Conservation (phyloP, 92 coral and sea anemone genomes). For the Anthopleura xanthogrammica region DNA sequence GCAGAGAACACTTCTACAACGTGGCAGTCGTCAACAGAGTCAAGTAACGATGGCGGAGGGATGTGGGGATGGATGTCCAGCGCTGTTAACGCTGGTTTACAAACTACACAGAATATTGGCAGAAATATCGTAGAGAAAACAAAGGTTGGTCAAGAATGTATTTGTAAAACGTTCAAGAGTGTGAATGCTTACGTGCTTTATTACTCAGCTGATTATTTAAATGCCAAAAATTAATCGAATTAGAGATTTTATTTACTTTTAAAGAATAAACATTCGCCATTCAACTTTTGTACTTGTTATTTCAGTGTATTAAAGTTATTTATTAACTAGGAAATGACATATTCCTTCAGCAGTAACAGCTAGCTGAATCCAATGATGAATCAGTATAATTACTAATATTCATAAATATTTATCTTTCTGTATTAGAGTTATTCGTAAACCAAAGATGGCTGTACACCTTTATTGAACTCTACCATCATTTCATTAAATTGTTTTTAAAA, state of each 20-base stretch:
- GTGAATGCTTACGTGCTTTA: too few relatives aligned
- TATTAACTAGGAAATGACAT: not conserved
- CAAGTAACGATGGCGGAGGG: slow-evolving; percentile 53
- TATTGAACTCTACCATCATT: too few relatives aligned
- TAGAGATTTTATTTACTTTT: not conserved
- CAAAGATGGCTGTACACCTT: not conserved
- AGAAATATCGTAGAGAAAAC: slow-evolving; percentile 96
- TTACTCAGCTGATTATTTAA: not conserved
- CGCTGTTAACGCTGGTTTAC: slow-evolving; percentile 85
- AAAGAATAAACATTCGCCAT: not conserved
- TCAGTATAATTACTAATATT: too few relatives aligned
- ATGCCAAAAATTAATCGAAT: not conserved
- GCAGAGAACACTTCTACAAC: slow-evolving; percentile 37
- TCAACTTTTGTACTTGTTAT: not conserved
- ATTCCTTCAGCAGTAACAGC: not conserved
- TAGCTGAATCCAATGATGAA: not conserved
- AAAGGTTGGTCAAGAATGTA: slow-evolving; percentile 49
- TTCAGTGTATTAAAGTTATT: not conserved
- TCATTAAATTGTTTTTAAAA: too few relatives aligned
- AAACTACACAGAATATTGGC: slow-evolving; percentile 92
- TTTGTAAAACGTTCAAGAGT: too few relatives aligned
- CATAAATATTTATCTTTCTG: too few relatives aligned
- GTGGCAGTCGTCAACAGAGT: slow-evolving; percentile 65
- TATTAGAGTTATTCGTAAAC: too few relatives aligned
- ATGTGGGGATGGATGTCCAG: slow-evolving; percentile 99